phyloP scores from a whole-genome alignment of 2,888 invertebrate genomes.

The Antheraea assamensis region DNA sequence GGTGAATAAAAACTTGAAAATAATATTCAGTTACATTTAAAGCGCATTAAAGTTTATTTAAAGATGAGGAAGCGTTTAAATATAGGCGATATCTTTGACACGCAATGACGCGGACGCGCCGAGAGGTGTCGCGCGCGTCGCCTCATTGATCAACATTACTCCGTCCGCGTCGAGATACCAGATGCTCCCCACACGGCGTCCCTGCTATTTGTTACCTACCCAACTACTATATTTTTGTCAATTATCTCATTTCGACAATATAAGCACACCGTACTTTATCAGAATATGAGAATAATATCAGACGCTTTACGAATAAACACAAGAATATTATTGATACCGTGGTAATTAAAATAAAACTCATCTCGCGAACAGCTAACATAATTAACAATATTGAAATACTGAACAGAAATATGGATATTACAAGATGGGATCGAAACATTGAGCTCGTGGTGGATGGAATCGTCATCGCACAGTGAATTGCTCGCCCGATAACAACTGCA shows the following conservation, averaged over 20 bases:
- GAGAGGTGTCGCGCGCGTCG: neutral
- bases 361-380: neutral
- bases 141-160: conserved; percentile 5
- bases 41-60: neutral
- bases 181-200: neutral
- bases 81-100: neutral
- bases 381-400: neutral
- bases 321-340: neutral
- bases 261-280: neutral
- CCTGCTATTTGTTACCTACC: neutral
- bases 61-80: neutral
- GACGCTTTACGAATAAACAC: neutral
- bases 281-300: neutral
- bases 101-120: neutral
- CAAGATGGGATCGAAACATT: neutral
- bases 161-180: neutral
- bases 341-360: neutral
- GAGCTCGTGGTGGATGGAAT: neutral
- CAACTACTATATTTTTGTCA: neutral
- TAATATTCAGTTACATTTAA: neutral
- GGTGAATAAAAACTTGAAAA: neutral
- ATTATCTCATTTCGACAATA: neutral
- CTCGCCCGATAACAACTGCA: neutral
- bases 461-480: neutral
- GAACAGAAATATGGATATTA: neutral